Conservation (phyloP, 2,113 vertebrate genomes). For the Spea bombifrons region DNA sequence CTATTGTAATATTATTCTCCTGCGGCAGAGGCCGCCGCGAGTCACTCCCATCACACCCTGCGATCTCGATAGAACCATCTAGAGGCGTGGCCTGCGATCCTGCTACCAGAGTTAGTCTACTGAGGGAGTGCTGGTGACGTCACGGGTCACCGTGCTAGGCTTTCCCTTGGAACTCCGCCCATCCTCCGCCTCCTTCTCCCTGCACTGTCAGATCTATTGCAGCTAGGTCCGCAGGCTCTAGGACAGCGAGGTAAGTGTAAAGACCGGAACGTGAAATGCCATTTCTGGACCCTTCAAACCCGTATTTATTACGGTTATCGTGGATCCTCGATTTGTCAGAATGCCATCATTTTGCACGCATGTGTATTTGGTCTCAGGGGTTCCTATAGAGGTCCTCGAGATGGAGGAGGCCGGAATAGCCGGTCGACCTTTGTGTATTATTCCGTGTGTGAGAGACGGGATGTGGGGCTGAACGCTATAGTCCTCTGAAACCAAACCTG, state of each 20-base stretch:
- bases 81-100: neutral
- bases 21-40: too few relatives aligned
- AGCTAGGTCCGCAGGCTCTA: neutral
- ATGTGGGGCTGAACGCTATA: neutral
- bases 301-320: neutral
- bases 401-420: constrained; percentile 11
- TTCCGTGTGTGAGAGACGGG: neutral
- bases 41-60: neutral
- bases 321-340: neutral
- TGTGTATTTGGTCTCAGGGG: too few relatives aligned
- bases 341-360: neutral
- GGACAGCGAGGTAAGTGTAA: constrained; percentile 6
- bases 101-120: neutral
- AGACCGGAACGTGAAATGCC: neutral
- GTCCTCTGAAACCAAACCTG: too few relatives aligned
- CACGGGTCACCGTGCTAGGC: neutral
- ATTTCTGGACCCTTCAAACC: neutral
- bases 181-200: neutral
- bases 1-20: too few relatives aligned
- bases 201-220: constrained; percentile 30
- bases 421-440: neutral
- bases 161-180: neutral
- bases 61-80: neutral
- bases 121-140: constrained; percentile 20
- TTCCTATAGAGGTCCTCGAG: neutral